Evolutionary conservation across 2,797 vertebrate species (phyloP), one percentile per base, ranked within the genome.

Genomic region (Apogon talboti): DNA sequence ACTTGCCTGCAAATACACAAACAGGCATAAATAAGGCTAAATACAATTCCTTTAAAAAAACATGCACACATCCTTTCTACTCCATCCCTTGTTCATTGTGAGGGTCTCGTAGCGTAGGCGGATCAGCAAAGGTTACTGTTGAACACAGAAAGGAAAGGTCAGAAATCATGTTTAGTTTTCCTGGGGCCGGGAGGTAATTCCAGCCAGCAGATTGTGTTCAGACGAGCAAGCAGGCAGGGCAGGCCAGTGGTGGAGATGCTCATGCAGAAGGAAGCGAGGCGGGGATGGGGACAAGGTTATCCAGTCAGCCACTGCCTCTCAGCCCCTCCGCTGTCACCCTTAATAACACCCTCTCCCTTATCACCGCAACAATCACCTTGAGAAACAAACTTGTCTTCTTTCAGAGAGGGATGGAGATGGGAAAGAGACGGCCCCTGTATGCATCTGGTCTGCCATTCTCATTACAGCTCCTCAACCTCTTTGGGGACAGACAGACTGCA

Each of bases 81-180:
- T 68, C 50, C 56, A 52, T 76, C 71, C 77, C 82, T 78, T 67
- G 75, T 79, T 89, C 72, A 16, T 79, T 50, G 71, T 73, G 19
- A 70, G 73, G 78, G 84, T 89, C 79, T 85, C 57, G 71, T 84
- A 73, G 82, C 64, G 69, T 76, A 66, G 82, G 83, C 64, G 70
- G 87, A 89, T 87, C 90, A 87, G 87, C 85, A 93, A 93, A 93
- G 92, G 92, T 94, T 90, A 92, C 89, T 92, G 91, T 93, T 91
- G 91, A 92, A 94, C 93, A 93, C 87, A 89, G 90, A 89, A 93
- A 90, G 89, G 88, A 94, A 94, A 94, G 94, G 93, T 94, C 92
- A 93, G 90, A 90, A 93, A 93, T 93, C 92, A 93, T 93, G 93
- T 93, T 93, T 93, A 90, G 91, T 94, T 92, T 93, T 94, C 90